Evolutionary conservation across 2,113 vertebrate genomes (phyloP), one percentile per base, ranked within the genome.

Genomic region (Rhineura floridana): DNA sequence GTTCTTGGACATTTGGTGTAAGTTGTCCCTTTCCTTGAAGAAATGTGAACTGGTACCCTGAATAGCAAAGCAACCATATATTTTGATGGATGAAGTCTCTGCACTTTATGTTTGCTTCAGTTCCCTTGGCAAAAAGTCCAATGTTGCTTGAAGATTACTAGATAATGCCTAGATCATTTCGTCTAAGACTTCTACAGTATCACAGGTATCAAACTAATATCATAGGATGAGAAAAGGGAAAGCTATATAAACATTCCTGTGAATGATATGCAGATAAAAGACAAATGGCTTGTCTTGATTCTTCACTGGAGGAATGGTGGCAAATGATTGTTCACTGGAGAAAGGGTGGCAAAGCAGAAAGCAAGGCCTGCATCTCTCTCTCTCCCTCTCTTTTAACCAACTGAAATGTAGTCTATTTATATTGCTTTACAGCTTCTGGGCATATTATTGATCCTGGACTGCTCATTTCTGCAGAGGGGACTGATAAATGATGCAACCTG

Each of bases 81-180:
- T 67, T 55, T 72, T 81, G 85, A 81, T 87, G 85, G 85, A 87
- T 87, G 85, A 81, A 72, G 36, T 59, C 28, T 23, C 1, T 50
- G 6, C 30, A n/a, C n/a, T 28, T 59, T 87, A 36, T 44, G 10
- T 81, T 81, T 80, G 36, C 77, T 80, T 36, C 65, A 62, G 17
- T 59, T 81, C 28, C 77, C 39, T 62, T 72, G 78, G 65, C 77
- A 72, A 36, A 33, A 33, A 81, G 78, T 30, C 86, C 67, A 87
- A 46, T 25, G 28, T 50, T 59, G 13, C 65, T 55, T 52, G n/a
- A 70, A 72, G 48, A 52, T 80, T 69, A 87, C 23, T 39, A 52
- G n/a, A 79, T 69, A 52, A 87, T 70, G 63, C 36, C 48, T 52
- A 69, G 63, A 87, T 69, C 48, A 21, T 69, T 69, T 70, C 10